These are phyloP conservation scores for Rhegmatorhina hoffmannsi DNA, from an alignment of 2,113 vertebrate species.

Conservation along the genomic window DNA sequence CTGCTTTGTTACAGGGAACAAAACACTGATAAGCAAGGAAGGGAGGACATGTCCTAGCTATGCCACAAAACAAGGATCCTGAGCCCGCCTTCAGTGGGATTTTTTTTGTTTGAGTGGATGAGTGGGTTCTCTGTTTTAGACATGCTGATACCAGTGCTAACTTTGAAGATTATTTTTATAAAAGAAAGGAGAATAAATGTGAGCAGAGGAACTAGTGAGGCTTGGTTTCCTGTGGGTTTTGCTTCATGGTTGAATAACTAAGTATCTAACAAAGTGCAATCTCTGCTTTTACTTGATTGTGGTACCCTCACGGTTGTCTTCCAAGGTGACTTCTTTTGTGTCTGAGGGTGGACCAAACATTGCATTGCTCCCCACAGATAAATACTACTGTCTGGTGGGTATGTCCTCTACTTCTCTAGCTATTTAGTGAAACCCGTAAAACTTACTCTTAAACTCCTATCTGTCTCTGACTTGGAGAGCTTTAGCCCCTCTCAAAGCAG, in stretches of 20 bases:
- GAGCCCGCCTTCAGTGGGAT: not conserved
- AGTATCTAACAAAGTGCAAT: not conserved
- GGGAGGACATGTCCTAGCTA: not conserved
- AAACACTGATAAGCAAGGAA: not conserved
- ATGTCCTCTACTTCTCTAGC: not conserved
- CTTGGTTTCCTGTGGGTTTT: conserved; percentile 9
- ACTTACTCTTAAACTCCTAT: not conserved
- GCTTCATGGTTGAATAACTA: not conserved
- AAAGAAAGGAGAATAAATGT: not conserved
- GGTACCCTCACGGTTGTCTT: not conserved
- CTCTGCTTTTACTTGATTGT: not conserved
- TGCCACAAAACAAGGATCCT: not conserved
- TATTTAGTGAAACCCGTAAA: not conserved
- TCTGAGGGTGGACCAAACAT: not conserved
- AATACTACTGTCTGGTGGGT: not conserved
- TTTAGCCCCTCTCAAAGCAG: not conserved
- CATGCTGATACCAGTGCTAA: not conserved
- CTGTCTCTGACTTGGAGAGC: not conserved
- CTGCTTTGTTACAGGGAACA: not conserved
- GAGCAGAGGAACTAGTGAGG: not conserved
- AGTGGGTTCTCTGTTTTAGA: not conserved
- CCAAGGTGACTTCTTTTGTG: not conserved
- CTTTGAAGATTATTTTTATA: not conserved
- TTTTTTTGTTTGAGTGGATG: not conserved
- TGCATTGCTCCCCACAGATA: not conserved